Evolutionary conservation across 2,113 vertebrate genomes (phyloP).

Genomic region (Spilogale gracilis): DNA sequence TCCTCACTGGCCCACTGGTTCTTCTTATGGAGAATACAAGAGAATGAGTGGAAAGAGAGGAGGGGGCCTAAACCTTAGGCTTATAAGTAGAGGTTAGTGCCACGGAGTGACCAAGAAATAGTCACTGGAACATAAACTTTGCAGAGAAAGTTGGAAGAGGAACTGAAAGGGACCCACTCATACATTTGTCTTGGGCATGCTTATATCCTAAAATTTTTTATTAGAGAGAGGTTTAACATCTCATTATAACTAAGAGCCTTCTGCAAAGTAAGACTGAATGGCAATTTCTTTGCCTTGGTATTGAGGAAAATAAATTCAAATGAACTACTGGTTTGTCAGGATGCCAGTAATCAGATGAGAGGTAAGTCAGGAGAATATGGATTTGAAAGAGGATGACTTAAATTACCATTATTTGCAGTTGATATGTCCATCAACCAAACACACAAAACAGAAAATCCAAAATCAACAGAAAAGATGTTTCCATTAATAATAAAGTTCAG

Average conservation of each 20-base stretch:
- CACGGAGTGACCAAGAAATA: fast-evolving
- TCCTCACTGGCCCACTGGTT: background rate
- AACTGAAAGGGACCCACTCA: background rate
- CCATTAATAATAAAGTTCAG: background rate
- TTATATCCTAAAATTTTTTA: background rate
- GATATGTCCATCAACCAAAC: background rate
- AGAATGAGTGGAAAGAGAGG: background rate
- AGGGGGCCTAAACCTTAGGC: background rate
- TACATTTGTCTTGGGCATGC: fast-evolving
- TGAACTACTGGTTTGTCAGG: background rate
- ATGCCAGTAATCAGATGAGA: background rate
- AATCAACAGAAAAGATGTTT: background rate
- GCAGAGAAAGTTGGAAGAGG: too few species aligned
- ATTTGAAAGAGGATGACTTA: background rate
- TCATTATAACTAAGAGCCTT: background rate
- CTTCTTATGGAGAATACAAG: background rate
- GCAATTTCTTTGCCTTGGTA: background rate
- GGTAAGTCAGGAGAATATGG: too few species aligned
- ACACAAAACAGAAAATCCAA: background rate
- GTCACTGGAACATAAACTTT: background rate
- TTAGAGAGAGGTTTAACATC: conserved; percentile 1
- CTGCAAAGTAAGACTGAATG: background rate
- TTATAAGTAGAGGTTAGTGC: too few species aligned
- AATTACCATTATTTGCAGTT: background rate
- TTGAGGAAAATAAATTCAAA: background rate